A percentile compares a stretch with the other conserved stretches of the same genome.
phyloP scores from a whole-genome alignment of 2,888 invertebrate species.

The Tiliacea aurago region DNA sequence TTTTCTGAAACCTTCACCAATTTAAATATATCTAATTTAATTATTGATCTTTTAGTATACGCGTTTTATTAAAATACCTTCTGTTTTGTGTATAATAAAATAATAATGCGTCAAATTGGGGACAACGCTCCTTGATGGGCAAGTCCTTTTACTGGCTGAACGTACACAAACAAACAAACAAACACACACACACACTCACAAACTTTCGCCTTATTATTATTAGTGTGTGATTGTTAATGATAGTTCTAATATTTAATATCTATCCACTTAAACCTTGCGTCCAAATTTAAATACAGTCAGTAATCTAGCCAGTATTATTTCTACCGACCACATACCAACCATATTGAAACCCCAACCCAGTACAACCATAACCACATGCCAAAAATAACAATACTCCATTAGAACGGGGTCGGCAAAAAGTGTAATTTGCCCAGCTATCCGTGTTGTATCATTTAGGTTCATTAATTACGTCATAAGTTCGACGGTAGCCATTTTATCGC shows the following conservation, averaged over 20 bases:
- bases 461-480: constrained; percentile 88
- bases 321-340: constrained; percentile 13
- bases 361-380: constrained; percentile 26
- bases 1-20: too few relatives aligned
- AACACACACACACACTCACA: too few relatives aligned
- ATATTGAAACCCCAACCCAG: constrained; percentile 5
- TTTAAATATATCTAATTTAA: too few relatives aligned
- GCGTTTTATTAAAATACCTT: too few relatives aligned
- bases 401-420: constrained; percentile 73
- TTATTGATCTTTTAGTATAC: too few relatives aligned
- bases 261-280: background rate
- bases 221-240: too few relatives aligned
- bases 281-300: background rate
- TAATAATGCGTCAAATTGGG: too few relatives aligned
- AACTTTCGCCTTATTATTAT: too few relatives aligned
- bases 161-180: too few relatives aligned
- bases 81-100: too few relatives aligned
- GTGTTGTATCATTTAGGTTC: constrained; percentile 85
- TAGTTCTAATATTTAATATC: background rate
- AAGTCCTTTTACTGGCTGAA: too few relatives aligned
- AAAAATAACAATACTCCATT: constrained; percentile 42
- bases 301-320: background rate
- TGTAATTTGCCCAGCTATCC: constrained; percentile 73
- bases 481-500: constrained; percentile 83
- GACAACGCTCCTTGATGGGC: too few relatives aligned